Evolutionary conservation across 2,797 vertebrate species (phyloP), one percentile per base, ranked within the genome.

Genomic region (Urosaurus nigricauda): DNA sequence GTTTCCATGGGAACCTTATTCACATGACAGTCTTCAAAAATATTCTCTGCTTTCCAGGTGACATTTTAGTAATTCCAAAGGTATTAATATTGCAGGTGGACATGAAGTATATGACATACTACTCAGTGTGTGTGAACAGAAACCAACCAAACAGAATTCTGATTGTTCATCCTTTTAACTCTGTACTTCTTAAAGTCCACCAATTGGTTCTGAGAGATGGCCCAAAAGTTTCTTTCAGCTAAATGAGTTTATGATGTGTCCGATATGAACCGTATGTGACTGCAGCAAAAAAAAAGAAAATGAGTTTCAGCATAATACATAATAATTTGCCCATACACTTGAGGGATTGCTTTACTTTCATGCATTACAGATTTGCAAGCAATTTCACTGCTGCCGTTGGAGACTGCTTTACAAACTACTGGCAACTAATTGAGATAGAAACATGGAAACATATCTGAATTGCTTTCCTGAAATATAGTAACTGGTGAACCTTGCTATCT

Each of bases 351-450:
- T 95, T 94, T 92, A 89, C 95, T 96, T 96, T 94, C 94, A 96
- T 96, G 87, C 91, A 93, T 95, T 95, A 93, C 92, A 95, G 94
- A 96, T 97, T 94, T 93, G 90, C 97, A 96, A 96, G 93, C 94
- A 96, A 97, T 97, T 96, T 97, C 96, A 96, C 95, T 95, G 93
- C 90, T 93, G 94, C 96, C 96, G 95, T 95, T 94, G 92, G 87
- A 97, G 95, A 93, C 94, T 95, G 89, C 94, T 95, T 96, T 96
- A 96, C 93, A 90, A 95, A 88, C 74, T 80, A 79, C 84, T 95
- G 90, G 87, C 94, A 92, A 92, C 91, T 97, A 97, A 97, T 95
- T 97, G 95, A 96, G 96, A 95, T 37, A 93, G 80, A 89, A 93
- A 90, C 70, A 60, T 63, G 68, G 83, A 73, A 94, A 92, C 92